Conservation (phyloP, 2,113 vertebrate genomes). For the Lota lota region DNA sequence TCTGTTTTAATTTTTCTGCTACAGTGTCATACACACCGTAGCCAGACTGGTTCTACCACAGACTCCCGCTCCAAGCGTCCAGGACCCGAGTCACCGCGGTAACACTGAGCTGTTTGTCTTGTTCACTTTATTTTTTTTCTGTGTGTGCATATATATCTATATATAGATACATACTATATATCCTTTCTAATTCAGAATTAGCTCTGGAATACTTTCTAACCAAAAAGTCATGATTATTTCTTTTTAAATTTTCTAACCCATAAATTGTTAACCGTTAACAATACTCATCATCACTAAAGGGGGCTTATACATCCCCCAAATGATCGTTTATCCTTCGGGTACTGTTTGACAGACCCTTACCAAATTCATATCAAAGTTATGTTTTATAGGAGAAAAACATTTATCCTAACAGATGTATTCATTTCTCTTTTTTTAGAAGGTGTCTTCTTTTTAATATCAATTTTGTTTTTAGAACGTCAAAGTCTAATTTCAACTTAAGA, state of each 20-base stretch:
- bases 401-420: no score
- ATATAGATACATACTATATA: constrained; percentile 30
- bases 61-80: constrained; percentile 38
- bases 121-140: constrained; percentile 31
- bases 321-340: constrained; percentile 71
- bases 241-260: constrained; percentile 54
- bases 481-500: constrained; percentile 66
- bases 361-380: constrained; percentile 86
- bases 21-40: constrained; percentile 34
- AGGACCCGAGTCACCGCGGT: constrained; percentile 33
- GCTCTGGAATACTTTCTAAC: constrained; percentile 90
- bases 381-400: constrained; percentile 62
- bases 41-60: constrained; percentile 46
- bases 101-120: constrained; percentile 22
- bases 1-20: constrained; percentile 16
- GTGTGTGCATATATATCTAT: constrained; percentile 2
- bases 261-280: constrained; percentile 68
- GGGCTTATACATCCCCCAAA: constrained; percentile 53
- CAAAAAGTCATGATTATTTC: constrained; percentile 81
- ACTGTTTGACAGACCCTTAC: constrained; percentile 85
- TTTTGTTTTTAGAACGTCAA: constrained; percentile 65
- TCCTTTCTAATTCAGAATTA: constrained; percentile 80
- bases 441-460: constrained; percentile 44
- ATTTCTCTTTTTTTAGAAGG: constrained; percentile 52
- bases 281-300: constrained; percentile 70